Base-by-base conservation (phyloP, 2,888 invertebrate genomes). In the Imbricaverruca yamaguchii region DNA sequence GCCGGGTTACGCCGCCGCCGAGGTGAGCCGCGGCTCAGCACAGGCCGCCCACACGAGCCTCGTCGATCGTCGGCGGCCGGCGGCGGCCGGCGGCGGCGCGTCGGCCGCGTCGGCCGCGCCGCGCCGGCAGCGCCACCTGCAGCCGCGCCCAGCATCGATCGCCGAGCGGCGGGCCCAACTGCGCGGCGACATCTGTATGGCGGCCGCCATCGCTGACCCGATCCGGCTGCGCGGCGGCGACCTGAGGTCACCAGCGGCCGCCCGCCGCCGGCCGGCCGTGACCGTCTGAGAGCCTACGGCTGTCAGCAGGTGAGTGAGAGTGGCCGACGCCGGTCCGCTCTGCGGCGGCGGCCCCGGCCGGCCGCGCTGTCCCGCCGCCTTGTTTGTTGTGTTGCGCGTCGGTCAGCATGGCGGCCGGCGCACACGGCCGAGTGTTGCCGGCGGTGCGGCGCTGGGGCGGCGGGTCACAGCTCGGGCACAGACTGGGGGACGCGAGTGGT, bases 121-220 rank as follows among this genome's bases (percentile, higher is more conserved):
- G 61, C 61, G 61, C 13, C 61, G 18, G 15, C 61, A 61, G 61
- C 61, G 61, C 61, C 61, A 61, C 18, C 61, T 61, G 15, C 57
- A 15, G 13, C 61, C 61, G 39, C 61, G 61, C 61, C 61, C 61
- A 15, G 61, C 61, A 61, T 61, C 61, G 61, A 61, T 61, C 61
- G 61, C 8, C 39, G 39, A 39, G 39, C 39, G 39, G 2, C 39
- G 39, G 39, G 39, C 4, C 61, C 1, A 18, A 18, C 61, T 61
- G 18, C 61, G 61, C 61, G 61, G 18, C 61, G 61, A 61, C 61
- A 18, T 18, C 61, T 61, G 69, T 39, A 69, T 69, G 69, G 69
- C 69, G 69, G 69, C 69, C 15, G 69, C 25, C 39, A 69, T 39
- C 69, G 69, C 69, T 69, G 69, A 39, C 69, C 23, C 15, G 69